phyloP scores from a whole-genome alignment of 2,113 vertebrate species.

The Meriones unguiculatus region DNA sequence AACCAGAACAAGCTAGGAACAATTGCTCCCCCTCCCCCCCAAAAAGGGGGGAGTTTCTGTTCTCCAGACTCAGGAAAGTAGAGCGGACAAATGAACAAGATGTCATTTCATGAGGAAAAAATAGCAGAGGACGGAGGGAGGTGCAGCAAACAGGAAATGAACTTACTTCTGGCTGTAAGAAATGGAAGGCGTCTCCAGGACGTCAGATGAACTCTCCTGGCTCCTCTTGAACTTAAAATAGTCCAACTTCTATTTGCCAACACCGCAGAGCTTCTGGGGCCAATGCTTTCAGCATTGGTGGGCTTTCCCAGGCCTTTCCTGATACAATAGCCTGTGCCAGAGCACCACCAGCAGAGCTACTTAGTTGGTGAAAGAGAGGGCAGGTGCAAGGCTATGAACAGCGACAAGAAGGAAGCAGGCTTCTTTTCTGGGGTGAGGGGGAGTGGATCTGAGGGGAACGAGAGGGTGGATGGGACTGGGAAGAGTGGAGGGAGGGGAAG shows the following conservation, averaged over 20 bases:
- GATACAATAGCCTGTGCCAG: not conserved
- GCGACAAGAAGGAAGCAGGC: not conserved
- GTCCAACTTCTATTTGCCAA: not conserved
- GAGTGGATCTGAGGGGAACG: not conserved
- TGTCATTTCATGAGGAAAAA: not conserved
- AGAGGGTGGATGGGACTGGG: not conserved
- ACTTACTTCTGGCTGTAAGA: not conserved
- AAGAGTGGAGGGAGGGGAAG: not conserved
- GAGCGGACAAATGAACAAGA: not conserved
- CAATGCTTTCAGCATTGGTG: not conserved
- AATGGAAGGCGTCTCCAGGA: not conserved
- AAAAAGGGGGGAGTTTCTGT: not conserved
- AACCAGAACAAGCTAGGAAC: not conserved
- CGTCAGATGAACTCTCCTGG: not conserved
- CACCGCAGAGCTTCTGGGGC: not conserved
- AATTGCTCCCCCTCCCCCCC: not conserved
- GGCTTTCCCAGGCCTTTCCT: not conserved
- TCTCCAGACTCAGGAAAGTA: not conserved
- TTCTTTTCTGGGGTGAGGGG: not conserved
- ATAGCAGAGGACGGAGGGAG: not conserved
- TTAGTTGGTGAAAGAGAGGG: too few species aligned
- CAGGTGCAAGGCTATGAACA: not conserved
- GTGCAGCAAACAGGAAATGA: not conserved
- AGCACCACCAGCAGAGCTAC: not conserved
- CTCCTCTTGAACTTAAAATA: not conserved